Evolutionary conservation across 2,797 vertebrate genomes (phyloP).

Genomic region (Myripristis jacobus): DNA sequence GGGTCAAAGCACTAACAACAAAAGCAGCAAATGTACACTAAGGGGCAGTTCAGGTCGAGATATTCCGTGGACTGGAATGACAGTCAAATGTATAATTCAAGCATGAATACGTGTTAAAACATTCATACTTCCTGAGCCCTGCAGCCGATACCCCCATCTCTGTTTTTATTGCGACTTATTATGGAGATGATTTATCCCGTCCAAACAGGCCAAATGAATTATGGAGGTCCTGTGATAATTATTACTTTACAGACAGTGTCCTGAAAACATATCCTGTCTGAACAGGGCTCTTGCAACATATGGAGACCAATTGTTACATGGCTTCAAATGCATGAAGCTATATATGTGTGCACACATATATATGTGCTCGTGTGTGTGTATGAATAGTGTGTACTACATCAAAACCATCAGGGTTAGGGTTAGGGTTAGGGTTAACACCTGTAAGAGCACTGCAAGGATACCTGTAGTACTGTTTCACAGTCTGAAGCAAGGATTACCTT

Average conservation of each 20-base stretch:
- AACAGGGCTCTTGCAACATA: slow-evolving; percentile 28
- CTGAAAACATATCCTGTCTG: too few relatives aligned
- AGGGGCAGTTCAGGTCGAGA: slow-evolving; percentile 42
- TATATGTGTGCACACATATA: slow-evolving; percentile 11
- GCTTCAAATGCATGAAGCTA: slow-evolving; percentile 17
- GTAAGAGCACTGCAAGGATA: slow-evolving; percentile 20
- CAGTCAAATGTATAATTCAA: slow-evolving; percentile 35
- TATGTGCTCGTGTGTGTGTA: neutral
- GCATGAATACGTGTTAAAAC: slow-evolving; percentile 33
- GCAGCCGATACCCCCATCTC: too few relatives aligned
- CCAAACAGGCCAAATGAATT: too few relatives aligned
- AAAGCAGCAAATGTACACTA: slow-evolving; percentile 27
- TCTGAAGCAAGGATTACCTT: slow-evolving; percentile 15
- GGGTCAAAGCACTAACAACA: slow-evolving; percentile 47
- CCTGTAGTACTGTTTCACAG: neutral
- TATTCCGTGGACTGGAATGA: slow-evolving; percentile 38
- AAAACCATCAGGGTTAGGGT: too few relatives aligned
- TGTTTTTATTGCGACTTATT: too few relatives aligned
- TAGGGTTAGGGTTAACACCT: too few relatives aligned
- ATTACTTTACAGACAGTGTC: too few relatives aligned
- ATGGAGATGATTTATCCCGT: too few relatives aligned
- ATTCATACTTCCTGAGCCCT: slow-evolving; percentile 15
- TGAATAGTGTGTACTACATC: neutral
- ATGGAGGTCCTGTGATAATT: too few relatives aligned
- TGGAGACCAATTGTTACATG: slow-evolving; percentile 33